phyloP scores from a whole-genome alignment of 1,140 invertebrate genomes.

The Odontomachus brunneus region DNA sequence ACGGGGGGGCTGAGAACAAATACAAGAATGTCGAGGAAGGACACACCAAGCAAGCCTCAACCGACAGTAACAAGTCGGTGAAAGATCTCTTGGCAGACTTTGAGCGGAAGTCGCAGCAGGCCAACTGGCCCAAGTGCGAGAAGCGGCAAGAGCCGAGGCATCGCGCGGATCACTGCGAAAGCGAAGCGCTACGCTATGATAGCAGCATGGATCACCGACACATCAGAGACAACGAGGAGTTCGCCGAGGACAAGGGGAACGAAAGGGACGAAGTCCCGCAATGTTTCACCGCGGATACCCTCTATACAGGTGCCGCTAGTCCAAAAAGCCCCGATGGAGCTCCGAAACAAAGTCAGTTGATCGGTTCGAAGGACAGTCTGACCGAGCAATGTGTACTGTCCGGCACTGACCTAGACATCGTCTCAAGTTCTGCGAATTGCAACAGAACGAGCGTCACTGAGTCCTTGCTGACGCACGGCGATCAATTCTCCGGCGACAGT shows the following conservation, averaged over 20 bases:
- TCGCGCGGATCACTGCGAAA: constrained; percentile 85
- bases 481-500: constrained; percentile 77
- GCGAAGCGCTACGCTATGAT: constrained; percentile 85
- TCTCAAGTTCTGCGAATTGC: constrained; percentile 72
- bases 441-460: constrained; percentile 82
- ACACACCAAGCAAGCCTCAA: constrained; percentile 64
- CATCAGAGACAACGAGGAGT: constrained; percentile 72
- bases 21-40: constrained; percentile 19
- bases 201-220: constrained; percentile 82
- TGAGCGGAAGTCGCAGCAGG: constrained; percentile 84
- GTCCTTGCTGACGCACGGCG: constrained; percentile 80
- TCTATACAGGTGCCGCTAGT: constrained; percentile 13
- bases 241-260: constrained; percentile 36
- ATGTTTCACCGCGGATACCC: neutral
- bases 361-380: constrained; percentile 45
- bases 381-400: constrained; percentile 32
- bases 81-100: constrained; percentile 86
- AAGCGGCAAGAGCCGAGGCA: constrained; percentile 77
- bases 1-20: constrained; percentile 12
- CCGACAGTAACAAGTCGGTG: constrained; percentile 84
- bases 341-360: constrained; percentile 54
- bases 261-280: constrained; percentile 6
- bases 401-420: constrained; percentile 71
- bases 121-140: constrained; percentile 75
- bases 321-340: constrained; percentile 59